Evolutionary conservation across 2,113 vertebrate genomes (phyloP), one percentile per base, ranked within the genome.

Genomic region (Bombycilla garrulus): DNA sequence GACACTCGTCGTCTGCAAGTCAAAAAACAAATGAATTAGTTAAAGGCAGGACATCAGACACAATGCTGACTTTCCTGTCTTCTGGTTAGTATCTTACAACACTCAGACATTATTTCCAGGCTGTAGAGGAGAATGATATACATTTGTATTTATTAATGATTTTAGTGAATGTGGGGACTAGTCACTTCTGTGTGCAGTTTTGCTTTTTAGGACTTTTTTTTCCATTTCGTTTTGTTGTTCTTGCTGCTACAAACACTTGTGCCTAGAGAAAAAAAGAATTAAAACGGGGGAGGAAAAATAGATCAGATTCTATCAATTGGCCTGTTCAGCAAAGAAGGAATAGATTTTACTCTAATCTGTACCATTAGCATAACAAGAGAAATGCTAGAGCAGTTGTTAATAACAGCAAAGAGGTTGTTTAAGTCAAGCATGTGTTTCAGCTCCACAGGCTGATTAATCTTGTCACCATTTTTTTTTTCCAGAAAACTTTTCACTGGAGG

Each of bases 351-450:
- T 95, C 97, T 98, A 98, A 98, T 98, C 97, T 97, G 96, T 95
- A 93, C 89, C 42, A 98, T 98, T 98, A 98, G 97, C 98, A 98
- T 98, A 97, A 98, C 97, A 98, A 98, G 96, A 97, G 97, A 96
- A 97, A 96, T 95, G 94, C 96, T 97, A 96, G 95, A 97, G 97
- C 97, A 96, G 95, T 98, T 97, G 96, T 98, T 98, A 98, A 97
- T 95, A 97, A 97, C 92, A 97, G 97, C 95, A 97, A 96, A 97
- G 96, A 95, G 96, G 94, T 97, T 98, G 98, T 98, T 98, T 98
- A 98, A 98, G 96, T 97, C 96, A 97, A 97, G 97, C 97, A 97
- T 97, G 96, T 97, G 97, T 98, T 98, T 96, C 97, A 95, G 96
- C 92, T 97, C 95, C 96, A 97, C 81, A 86, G 96, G 89, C 95